Conservation (phyloP, 2,888 invertebrate species). For the Chironomus tentans region DNA sequence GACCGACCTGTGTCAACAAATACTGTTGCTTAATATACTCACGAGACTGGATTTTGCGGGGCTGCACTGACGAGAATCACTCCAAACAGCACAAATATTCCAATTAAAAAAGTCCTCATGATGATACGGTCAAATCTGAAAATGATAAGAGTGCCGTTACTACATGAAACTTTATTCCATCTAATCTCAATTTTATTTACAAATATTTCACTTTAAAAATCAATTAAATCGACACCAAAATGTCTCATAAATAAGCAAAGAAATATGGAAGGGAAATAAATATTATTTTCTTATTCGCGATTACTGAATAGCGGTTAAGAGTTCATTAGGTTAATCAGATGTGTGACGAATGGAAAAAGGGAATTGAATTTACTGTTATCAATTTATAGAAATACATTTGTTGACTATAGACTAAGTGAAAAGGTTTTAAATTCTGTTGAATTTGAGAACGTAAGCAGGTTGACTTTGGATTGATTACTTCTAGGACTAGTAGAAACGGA, state of each 20-base stretch:
- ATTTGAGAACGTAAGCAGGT: too few relatives aligned
- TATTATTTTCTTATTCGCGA: not conserved
- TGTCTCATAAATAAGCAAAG: not conserved
- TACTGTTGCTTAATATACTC: not conserved
- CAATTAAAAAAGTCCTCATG: not conserved
- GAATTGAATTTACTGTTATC: too few relatives aligned
- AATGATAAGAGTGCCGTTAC: not conserved
- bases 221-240: not conserved
- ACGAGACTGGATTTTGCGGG: conserved; percentile 16
- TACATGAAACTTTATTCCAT: not conserved
- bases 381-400: too few relatives aligned
- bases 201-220: not conserved
- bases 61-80: not conserved
- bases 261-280: too few relatives aligned
- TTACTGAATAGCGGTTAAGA: not conserved
- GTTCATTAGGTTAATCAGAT: too few relatives aligned
- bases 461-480: too few relatives aligned
- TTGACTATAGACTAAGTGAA: too few relatives aligned
- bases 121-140: not conserved
- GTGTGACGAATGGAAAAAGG: too few relatives aligned
- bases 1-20: too few relatives aligned
- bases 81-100: not conserved
- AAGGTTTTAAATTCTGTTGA: too few relatives aligned
- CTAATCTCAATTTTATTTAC: not conserved
- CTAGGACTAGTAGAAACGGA: too few relatives aligned